phyloP scores from a whole-genome alignment of 2,113 vertebrate genomes.

The Phylloscopus trochiloides region DNA sequence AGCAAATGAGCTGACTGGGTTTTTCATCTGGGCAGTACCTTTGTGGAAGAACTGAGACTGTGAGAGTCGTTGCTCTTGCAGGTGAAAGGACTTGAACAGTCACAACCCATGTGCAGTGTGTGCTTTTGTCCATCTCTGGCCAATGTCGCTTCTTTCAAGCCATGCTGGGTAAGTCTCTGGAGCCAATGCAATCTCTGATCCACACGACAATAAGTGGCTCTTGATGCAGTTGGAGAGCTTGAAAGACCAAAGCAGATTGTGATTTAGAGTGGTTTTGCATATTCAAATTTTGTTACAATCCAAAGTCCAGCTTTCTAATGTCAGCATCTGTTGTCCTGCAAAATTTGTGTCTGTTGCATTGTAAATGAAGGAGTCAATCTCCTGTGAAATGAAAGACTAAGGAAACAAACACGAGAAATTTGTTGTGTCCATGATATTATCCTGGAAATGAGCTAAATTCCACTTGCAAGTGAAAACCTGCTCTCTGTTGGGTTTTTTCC shows the following conservation, averaged over 20 bases:
- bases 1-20: background rate
- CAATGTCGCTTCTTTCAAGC: background rate
- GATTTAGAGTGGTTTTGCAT: background rate
- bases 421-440: background rate
- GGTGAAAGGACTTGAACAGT: background rate
- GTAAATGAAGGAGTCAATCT: background rate
- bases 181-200: background rate
- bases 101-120: fast-evolving
- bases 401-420: background rate
- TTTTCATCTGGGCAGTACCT: background rate
- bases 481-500: background rate
- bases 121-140: background rate
- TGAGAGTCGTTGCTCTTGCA: background rate
- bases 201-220: background rate
- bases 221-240: background rate
- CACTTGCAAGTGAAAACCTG: background rate
- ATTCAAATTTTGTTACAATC: background rate
- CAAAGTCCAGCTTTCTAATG: background rate
- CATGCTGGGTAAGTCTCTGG: background rate
- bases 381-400: background rate
- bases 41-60: background rate
- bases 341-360: background rate
- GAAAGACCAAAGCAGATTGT: background rate
- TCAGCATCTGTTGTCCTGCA: background rate
- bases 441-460: background rate